Evolutionary conservation across 2,888 invertebrate genomes (phyloP), one percentile per base, ranked within the genome.

Genomic region (Oxystoma pomonae): DNA sequence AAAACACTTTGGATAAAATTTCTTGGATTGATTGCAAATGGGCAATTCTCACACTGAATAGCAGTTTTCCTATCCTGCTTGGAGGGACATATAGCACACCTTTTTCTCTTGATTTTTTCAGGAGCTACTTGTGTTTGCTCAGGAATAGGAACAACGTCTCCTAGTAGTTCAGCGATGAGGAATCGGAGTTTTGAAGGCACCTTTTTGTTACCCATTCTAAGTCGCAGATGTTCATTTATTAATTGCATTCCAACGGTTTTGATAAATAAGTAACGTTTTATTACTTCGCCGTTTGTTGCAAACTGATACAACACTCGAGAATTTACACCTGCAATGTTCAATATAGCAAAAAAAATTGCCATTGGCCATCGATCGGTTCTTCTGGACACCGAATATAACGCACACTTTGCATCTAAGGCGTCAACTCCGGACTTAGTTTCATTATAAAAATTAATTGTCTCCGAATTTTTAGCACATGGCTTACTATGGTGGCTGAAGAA

Each of bases 371-470:
- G n/a, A n/a, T n/a, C n/a, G n/a, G n/a, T n/a, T n/a, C n/a, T 16
- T 55, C 62, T 62, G 56, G 65, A 68, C 12, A 60, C 70, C 65
- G 55, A 72, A 50, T 16, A 72, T 50, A 9, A 49, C n/a, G n/a
- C n/a, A n/a, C n/a, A n/a, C n/a, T n/a, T n/a, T n/a, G n/a, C n/a
- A n/a, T n/a, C n/a, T n/a, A n/a, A n/a, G n/a, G n/a, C n/a, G n/a
- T n/a, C n/a, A n/a, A n/a, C n/a, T n/a, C n/a, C n/a, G n/a, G n/a
- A n/a, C n/a, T n/a, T n/a, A n/a, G n/a, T n/a, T n/a, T n/a, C n/a
- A n/a, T n/a, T n/a, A n/a, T n/a, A n/a, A 71, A 16, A 52, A 69
- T 7, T 17, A 72, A 67, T 16, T 55, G 57, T 65, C 67, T 69
- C 64, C 61, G 65, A 64, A 59, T 66, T 70, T 17, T 51, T 21